Evolutionary conservation across 2,888 invertebrate species (phyloP).

Genomic region (Drosophila tanythrix): DNA sequence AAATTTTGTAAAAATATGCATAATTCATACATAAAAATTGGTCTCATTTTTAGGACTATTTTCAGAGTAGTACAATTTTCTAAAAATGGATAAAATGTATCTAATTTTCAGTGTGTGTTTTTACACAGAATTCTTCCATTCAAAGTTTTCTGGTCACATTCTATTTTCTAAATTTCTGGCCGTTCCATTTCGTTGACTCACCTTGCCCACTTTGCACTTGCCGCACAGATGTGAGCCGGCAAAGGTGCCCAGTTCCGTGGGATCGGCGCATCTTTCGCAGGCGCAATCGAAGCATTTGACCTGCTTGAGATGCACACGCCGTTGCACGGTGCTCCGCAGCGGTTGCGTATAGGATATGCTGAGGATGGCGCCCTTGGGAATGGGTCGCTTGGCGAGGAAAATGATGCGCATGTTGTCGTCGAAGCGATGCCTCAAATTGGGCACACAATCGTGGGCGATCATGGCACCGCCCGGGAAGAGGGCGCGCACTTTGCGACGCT

Average conservation of each 20-base stretch:
- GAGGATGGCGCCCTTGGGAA: conserved; percentile 89
- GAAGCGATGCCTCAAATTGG: conserved; percentile 90
- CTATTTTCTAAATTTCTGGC: background rate
- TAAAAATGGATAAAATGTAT: background rate
- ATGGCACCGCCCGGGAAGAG: conserved; percentile 89
- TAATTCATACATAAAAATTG: background rate
- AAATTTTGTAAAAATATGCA: background rate
- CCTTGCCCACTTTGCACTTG: conserved; percentile 86
- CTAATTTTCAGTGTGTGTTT: background rate
- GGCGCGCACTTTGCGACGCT: conserved; percentile 86
- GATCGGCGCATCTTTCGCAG: conserved; percentile 89
- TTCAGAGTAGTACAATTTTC: background rate
- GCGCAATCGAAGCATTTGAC: conserved; percentile 89
- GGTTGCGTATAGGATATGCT: conserved; percentile 90
- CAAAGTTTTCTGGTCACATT: background rate
- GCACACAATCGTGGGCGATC: conserved; percentile 90
- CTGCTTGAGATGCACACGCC: conserved; percentile 87
- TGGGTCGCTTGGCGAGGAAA: conserved; percentile 87
- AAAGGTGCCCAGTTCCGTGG: conserved; percentile 89
- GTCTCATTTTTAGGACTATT: background rate
- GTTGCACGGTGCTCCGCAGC: conserved; percentile 89
- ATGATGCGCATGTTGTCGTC: conserved; percentile 87
- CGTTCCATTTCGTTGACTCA: conserved; percentile 32
- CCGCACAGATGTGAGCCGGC: conserved; percentile 88
- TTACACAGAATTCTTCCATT: background rate